phyloP scores from a whole-genome alignment of 2,888 invertebrate genomes.

The Serrognathus titanus region DNA sequence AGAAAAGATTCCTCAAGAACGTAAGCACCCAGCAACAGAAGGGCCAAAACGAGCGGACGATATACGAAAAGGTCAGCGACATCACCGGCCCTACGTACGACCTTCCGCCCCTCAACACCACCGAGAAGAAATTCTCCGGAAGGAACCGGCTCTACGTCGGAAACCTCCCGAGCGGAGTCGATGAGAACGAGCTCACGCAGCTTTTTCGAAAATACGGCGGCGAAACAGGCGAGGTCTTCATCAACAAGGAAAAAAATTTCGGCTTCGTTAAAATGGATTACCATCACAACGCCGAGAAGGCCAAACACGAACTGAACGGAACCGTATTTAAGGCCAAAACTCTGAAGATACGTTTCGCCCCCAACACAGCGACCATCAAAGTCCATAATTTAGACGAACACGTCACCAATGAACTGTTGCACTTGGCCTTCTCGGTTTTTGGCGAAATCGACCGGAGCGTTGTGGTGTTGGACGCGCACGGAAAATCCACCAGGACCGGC shows the following conservation, averaged over 20 bases:
- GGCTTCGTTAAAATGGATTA: constrained; percentile 95
- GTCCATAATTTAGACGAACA: constrained; percentile 89
- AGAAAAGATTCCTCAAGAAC: not conserved
- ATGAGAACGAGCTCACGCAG: constrained; percentile 83
- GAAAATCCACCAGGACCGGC: constrained; percentile 92
- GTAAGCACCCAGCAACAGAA: too few species aligned
- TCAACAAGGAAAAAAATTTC: constrained; percentile 94
- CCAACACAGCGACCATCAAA: constrained; percentile 88
- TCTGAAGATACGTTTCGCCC: constrained; percentile 90
- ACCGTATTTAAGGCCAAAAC: constrained; percentile 77
- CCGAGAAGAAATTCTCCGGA: constrained; percentile 85
- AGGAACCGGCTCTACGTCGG: constrained; percentile 91
- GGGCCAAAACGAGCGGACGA: not conserved
- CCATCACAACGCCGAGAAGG: constrained; percentile 88
- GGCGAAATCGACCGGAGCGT: constrained; percentile 88
- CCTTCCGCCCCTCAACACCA: constrained; percentile 66
- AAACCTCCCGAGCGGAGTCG: constrained; percentile 83
- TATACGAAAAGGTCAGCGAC: constrained; percentile 66
- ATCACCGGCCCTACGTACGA: constrained; percentile 78
- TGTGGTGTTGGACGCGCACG: constrained; percentile 94
- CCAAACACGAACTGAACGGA: constrained; percentile 92
- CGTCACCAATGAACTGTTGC: constrained; percentile 92
- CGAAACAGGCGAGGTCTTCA: constrained; percentile 86
- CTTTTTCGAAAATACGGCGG: constrained; percentile 81
- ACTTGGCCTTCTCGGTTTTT: constrained; percentile 82